Percentiles rank a stretch among this genome's conserved stretches.
phyloP scores from a whole-genome alignment of 2,113 vertebrate species.

The Peromyscus leucopus region DNA sequence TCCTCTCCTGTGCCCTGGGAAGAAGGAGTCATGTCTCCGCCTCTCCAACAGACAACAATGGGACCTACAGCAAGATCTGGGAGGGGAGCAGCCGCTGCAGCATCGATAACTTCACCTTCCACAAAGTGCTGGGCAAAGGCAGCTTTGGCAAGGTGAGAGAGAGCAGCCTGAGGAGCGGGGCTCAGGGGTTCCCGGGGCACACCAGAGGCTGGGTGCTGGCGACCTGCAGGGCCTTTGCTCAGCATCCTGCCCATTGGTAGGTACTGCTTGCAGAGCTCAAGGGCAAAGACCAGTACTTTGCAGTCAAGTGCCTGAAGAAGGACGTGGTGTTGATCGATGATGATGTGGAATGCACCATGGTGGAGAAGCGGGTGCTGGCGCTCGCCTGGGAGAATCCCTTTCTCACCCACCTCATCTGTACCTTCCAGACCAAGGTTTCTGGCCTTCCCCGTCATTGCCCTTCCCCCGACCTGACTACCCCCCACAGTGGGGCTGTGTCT shows the following conservation, averaged over 20 bases:
- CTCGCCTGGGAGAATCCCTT: conserved; percentile 98
- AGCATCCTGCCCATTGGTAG: conserved; percentile 77
- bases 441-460: rapidly evolving
- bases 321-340: conserved; percentile 99
- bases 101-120: conserved; percentile 93
- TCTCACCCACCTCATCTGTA: conserved; percentile 97
- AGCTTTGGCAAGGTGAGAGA: conserved; percentile 97
- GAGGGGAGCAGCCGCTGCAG: conserved; percentile 89
- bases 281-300: conserved; percentile 94
- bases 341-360: conserved; percentile 99
- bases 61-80: conserved; percentile 93
- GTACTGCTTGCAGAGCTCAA: conserved; percentile 97
- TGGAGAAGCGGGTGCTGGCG: conserved; percentile 97
- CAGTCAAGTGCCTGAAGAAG: conserved; percentile 97
- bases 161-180: not conserved
- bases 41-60: conserved; percentile 73
- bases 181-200: not conserved
- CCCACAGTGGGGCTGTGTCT: not conserved
- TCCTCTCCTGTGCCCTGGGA: not conserved
- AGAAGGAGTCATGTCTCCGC: no score
- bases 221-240: not conserved
- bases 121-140: conserved; percentile 98
- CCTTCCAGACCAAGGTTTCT: conserved; percentile 96
- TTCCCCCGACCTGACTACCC: not conserved
- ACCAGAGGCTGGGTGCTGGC: not conserved